These are phyloP conservation scores for Diabrotica undecimpunctata DNA, from an alignment of 1,140 invertebrate species.

Conservation along the genomic window DNA sequence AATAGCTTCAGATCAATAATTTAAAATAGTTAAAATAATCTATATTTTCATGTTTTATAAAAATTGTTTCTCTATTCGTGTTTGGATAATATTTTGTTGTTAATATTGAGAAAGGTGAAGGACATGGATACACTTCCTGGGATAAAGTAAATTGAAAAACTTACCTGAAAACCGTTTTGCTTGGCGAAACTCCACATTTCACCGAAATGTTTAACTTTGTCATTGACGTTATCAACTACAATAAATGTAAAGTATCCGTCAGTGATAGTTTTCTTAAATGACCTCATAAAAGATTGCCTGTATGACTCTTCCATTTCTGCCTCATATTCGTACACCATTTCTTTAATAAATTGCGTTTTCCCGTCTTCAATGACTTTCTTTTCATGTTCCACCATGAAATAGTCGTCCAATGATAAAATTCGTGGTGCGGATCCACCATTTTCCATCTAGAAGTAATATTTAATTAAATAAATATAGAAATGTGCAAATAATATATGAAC, in stretches of 20 bases:
- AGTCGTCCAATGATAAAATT: slow-evolving; percentile 93
- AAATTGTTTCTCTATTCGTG: too few relatives aligned
- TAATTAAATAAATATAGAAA: neutral
- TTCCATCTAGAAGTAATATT: slow-evolving; percentile 56
- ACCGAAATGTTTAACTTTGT: slow-evolving; percentile 75
- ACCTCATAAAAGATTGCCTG: slow-evolving; percentile 76
- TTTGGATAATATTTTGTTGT: too few relatives aligned
- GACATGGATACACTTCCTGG: too few relatives aligned
- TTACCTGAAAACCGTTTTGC: slow-evolving; percentile 83
- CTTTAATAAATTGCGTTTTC: slow-evolving; percentile 63
- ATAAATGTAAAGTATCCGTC: slow-evolving; percentile 92
- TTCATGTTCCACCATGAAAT: slow-evolving; percentile 90
- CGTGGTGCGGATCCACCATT: slow-evolving; percentile 76
- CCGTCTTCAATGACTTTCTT: slow-evolving; percentile 73
- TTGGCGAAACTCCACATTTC: slow-evolving; percentile 87
- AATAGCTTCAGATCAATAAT: too few relatives aligned
- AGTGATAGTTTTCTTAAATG: slow-evolving; percentile 87
- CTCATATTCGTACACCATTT: slow-evolving; percentile 91
- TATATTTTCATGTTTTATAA: too few relatives aligned
- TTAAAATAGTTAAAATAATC: too few relatives aligned
- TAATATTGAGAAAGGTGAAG: too few relatives aligned
- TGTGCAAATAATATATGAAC: too few relatives aligned
- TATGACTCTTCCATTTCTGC: slow-evolving; percentile 79
- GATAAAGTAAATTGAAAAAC: neutral
- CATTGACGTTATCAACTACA: slow-evolving; percentile 85